Conservation (phyloP, 1,140 invertebrate genomes). For the Drosophila azteca region DNA sequence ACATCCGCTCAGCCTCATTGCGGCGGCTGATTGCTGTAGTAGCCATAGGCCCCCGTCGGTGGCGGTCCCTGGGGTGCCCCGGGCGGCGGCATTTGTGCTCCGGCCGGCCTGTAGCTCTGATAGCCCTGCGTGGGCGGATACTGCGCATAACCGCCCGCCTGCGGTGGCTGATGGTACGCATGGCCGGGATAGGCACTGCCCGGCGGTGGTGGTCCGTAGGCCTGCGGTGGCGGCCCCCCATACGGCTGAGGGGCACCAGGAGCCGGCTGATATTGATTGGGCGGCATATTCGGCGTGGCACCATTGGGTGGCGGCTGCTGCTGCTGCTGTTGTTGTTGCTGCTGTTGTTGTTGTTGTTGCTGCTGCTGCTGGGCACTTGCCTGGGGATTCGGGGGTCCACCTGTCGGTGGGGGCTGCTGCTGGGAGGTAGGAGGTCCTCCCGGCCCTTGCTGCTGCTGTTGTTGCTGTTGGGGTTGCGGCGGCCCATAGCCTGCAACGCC, state of each 20-base stretch:
- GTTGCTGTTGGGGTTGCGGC: constrained; percentile 51
- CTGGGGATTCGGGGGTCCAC: constrained; percentile 54
- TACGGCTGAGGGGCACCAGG: constrained; percentile 74
- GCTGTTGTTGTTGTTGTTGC: not conserved
- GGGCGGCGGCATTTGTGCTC: constrained; percentile 82
- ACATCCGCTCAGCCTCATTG: constrained; percentile 48
- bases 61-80: constrained; percentile 79
- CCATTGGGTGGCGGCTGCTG: constrained; percentile 70
- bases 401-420: constrained; percentile 42
- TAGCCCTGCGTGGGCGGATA: constrained; percentile 81
- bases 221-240: constrained; percentile 73
- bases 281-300: constrained; percentile 70
- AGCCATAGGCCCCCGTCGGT: constrained; percentile 81
- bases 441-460: constrained; percentile 48
- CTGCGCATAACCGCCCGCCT: constrained; percentile 75
- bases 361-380: constrained; percentile 45
- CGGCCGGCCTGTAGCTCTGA: constrained; percentile 75
- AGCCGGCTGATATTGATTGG: constrained; percentile 81
- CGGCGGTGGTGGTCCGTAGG: constrained; percentile 77
- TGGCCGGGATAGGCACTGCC: constrained; percentile 78
- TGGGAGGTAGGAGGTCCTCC: constrained; percentile 31
- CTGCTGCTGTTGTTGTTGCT: constrained; percentile 16
- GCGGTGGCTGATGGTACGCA: constrained; percentile 78
- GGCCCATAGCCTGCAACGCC: constrained; percentile 55
- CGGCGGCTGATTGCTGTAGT: constrained; percentile 77